These are phyloP conservation scores for Bombus confusus DNA, from an alignment of 1,140 invertebrate species.

Conservation along the genomic window DNA sequence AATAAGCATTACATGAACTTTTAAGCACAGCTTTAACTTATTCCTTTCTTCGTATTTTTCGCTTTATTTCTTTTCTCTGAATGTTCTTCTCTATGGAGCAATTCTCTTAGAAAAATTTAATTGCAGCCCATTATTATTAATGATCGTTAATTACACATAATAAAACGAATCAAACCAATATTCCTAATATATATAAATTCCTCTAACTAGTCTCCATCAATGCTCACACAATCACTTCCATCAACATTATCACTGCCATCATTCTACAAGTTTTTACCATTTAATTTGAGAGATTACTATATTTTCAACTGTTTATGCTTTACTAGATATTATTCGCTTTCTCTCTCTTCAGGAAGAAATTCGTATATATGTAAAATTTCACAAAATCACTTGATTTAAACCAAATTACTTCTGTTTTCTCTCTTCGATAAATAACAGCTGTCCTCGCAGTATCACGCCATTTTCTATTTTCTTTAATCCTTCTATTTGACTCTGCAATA, in stretches of 20 bases:
- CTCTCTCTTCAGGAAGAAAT: slow-evolving; percentile 18
- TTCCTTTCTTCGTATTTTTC: slow-evolving; percentile 10
- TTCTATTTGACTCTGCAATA: background rate
- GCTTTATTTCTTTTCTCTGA: background rate
- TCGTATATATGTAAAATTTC: slow-evolving; percentile 15
- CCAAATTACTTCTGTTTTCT: slow-evolving; percentile 56
- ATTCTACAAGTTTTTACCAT: slow-evolving; percentile 10
- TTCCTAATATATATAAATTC: slow-evolving; percentile 33
- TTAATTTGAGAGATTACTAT: slow-evolving; percentile 10
- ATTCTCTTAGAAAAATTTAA: slow-evolving; percentile 23
- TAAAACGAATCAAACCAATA: slow-evolving; percentile 20
- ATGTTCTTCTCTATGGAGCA: background rate
- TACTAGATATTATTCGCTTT: slow-evolving; percentile 9
- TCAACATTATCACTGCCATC: slow-evolving; percentile 17
- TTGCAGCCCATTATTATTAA: slow-evolving; percentile 4
- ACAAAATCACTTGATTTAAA: slow-evolving; percentile 35
- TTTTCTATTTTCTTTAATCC: slow-evolving; percentile 60
- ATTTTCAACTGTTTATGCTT: background rate
- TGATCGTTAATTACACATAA: background rate
- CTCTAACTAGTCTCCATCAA: slow-evolving; percentile 17
- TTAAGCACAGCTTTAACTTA: slow-evolving; percentile 27
- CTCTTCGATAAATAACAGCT: slow-evolving; percentile 81
- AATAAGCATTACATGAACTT: slow-evolving; percentile 14
- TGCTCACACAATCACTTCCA: slow-evolving; percentile 32
- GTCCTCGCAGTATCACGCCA: slow-evolving; percentile 73